Base-by-base conservation (phyloP, 2,797 vertebrate genomes). In the Typhlichthys subterraneus region DNA sequence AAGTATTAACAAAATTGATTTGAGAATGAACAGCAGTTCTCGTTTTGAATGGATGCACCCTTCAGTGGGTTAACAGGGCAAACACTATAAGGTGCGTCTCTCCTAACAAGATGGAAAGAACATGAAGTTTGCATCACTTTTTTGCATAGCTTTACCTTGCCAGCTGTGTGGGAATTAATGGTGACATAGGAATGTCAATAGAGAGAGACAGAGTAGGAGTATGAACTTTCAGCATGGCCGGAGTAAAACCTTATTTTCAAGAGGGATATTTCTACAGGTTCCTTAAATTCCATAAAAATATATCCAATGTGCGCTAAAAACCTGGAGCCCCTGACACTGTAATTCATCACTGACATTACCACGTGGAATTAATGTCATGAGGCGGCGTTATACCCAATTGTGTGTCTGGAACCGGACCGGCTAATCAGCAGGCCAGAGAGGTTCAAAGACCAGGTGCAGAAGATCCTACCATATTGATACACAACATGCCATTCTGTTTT, bases 281-380 rank as follows among this genome's bases (percentile, higher is more conserved):
- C 33, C 57, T 77, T 59, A 29, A 29, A 29, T 29, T 29, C 23
- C 23, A 29, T 29, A 29, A 4, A 29, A 29, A 29, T 29, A 29
- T 31, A 52, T 59, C 65, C 65, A 69, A 76, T 65, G 71, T 45
- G 57, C 69, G 69, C 71, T 65, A 63, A 49, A 80, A 80, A 76
- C n/a, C 38, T 42, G 69, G 70, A 61, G 63, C 75, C 73, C 61
- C 61, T 79, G 65, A 82, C 79, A 77, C 61, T 63, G 79, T 77
- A 82, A 87, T 88, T 83, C 86, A 84, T 87, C 85, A 81, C 78
- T 50, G 54, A 55, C 69, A 77, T 73, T 52, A 63, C 77, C 71
- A 73, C 72, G 67, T 66, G 64, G 67, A 83, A 76, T 76, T 89
- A 85, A 87, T 88, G 84, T 86, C 80, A 86, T 73, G 86, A 85